phyloP scores from a whole-genome alignment of 2,113 vertebrate species.

The Megaleporinus macrocephalus region DNA sequence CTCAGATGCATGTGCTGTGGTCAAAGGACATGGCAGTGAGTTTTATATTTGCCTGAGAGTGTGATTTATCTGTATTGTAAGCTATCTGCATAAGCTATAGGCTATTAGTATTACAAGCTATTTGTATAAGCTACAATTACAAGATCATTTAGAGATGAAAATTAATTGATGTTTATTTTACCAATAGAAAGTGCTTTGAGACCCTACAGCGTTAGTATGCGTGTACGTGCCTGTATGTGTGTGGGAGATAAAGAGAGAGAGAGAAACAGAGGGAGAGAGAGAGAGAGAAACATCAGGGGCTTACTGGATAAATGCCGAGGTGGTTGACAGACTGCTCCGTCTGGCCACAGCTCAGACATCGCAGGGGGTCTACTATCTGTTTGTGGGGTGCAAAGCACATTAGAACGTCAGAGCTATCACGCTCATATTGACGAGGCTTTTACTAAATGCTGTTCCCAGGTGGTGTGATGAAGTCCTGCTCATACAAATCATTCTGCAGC shows the following conservation, averaged over 20 bases:
- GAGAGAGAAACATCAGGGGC: constrained; percentile 13
- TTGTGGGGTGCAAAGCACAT: constrained; percentile 56
- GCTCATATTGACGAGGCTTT: background rate
- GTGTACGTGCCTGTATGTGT: background rate
- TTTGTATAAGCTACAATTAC: background rate
- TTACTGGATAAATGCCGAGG: constrained; percentile 2
- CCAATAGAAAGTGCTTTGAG: background rate
- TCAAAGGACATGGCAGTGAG: constrained; percentile 87
- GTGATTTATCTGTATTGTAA: background rate
- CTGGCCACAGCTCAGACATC: constrained; percentile 58
- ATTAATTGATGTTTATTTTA: background rate
- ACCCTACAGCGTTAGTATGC: constrained; percentile 7
- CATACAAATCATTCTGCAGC: constrained; percentile 88
- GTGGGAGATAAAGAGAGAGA: background rate
- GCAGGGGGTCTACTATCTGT: constrained; percentile 62
- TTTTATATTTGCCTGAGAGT: constrained; percentile 49
- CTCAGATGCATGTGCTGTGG: constrained; percentile 85
- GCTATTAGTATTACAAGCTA: too few relatives aligned
- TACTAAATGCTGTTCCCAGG: constrained; percentile 65
- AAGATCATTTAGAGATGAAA: background rate
- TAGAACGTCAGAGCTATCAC: constrained; percentile 33
- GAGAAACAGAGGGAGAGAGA: background rate
- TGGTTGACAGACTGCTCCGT: constrained; percentile 55
- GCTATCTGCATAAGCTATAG: too few relatives aligned
- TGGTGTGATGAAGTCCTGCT: constrained; percentile 90